These are phyloP conservation scores for Microctonus aethiopoides DNA, from an alignment of 2,888 invertebrate genomes.

Conservation along the genomic window DNA sequence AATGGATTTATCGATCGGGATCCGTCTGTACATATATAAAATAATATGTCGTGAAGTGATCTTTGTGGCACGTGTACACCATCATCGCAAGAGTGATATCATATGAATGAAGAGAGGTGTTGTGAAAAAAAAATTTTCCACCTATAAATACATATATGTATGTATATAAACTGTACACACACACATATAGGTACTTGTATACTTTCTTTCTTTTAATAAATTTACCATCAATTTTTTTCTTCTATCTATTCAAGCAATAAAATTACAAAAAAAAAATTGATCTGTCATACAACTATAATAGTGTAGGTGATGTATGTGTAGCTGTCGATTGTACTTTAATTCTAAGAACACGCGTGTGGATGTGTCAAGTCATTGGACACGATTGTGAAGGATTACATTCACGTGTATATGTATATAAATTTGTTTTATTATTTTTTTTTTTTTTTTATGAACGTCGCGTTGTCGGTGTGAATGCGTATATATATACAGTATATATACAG, in stretches of 20 bases:
- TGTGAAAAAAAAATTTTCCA: background rate
- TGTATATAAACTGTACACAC: too few species aligned
- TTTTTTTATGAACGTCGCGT: constrained; percentile 36
- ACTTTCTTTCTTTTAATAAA: background rate
- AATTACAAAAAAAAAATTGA: constrained; percentile 4
- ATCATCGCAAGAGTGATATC: background rate
- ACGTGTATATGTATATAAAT: constrained; percentile 14
- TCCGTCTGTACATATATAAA: constrained; percentile 31
- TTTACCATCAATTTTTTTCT: background rate
- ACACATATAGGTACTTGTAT: too few species aligned
- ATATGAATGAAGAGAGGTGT: background rate
- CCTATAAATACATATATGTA: too few species aligned
- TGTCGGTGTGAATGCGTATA: constrained; percentile 38
- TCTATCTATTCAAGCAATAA: background rate
- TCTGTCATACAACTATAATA: constrained; percentile 28
- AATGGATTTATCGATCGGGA: constrained; percentile 57
- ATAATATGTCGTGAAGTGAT: constrained; percentile 34
- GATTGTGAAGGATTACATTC: constrained; percentile 43
- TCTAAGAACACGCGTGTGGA: constrained; percentile 21
- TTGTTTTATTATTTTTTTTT: constrained; percentile 41
- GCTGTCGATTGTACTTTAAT: constrained; percentile 40
- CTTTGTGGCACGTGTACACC: constrained; percentile 46
- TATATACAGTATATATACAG: too few species aligned
- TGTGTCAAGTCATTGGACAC: constrained; percentile 51
- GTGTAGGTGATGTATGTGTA: constrained; percentile 28